These are phyloP conservation scores for Platycercus adscitus DNA, from an alignment of 2,113 vertebrate species.

Conservation along the genomic window DNA sequence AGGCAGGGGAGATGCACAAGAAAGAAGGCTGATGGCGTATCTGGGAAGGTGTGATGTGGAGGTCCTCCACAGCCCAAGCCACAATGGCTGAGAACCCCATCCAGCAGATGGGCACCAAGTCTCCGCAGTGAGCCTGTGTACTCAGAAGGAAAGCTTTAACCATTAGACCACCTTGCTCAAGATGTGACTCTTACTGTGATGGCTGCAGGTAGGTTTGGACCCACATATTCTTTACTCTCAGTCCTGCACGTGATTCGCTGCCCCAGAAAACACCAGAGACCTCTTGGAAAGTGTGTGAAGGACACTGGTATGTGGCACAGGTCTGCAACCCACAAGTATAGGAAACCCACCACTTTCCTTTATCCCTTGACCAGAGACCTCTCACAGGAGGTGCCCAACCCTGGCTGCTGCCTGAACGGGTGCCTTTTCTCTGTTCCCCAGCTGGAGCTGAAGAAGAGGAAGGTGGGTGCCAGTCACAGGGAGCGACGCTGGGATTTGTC, in stretches of 20 bases:
- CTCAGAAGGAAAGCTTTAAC: neutral
- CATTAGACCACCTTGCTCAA: neutral
- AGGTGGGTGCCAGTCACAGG: neutral
- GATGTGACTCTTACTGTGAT: neutral
- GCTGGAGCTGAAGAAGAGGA: neutral
- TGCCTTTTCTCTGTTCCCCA: neutral
- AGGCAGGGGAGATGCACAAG: accelerated
- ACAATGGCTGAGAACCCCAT: neutral
- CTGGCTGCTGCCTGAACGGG: neutral
- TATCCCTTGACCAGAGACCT: neutral
- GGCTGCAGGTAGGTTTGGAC: neutral
- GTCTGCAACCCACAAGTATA: accelerated
- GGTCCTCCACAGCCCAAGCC: neutral
- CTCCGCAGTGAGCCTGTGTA: neutral
- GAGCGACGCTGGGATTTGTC: neutral
- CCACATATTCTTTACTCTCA: neutral
- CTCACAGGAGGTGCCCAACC: neutral
- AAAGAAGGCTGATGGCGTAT: neutral
- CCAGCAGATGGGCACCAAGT: neutral
- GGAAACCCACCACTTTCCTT: neutral
- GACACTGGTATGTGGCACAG: neutral
- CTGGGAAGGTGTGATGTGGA: neutral
- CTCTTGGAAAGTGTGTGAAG: neutral
- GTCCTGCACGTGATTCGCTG: neutral
- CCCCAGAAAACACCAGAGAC: neutral